Percentiles rank a stretch among this genome's conserved stretches.
Conservation (phyloP, 2,797 vertebrate genomes). For the Diplodus sargus region DNA sequence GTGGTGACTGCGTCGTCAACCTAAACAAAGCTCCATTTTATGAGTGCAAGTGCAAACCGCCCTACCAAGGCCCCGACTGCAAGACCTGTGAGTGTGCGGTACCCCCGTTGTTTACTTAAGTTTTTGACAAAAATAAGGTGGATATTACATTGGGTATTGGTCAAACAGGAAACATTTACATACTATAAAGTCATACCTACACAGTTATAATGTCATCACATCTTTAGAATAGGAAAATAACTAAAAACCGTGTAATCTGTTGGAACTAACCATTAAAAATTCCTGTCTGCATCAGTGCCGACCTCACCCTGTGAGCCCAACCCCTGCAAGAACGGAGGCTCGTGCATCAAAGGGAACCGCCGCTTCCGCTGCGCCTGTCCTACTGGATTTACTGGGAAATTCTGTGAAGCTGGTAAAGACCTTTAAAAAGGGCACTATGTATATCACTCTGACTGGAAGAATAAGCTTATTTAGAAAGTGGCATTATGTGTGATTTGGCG, state of each 20-base stretch:
- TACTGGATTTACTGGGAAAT: slow-evolving; percentile 60
- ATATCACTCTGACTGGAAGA: too few relatives aligned
- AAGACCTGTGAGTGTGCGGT: slow-evolving; percentile 42
- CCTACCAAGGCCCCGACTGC: slow-evolving; percentile 69
- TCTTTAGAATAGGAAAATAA: neutral
- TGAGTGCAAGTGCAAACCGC: slow-evolving; percentile 76
- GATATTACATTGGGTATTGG: neutral
- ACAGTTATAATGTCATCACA: neutral
- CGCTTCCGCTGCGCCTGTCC: slow-evolving; percentile 68
- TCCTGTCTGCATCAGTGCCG: slow-evolving; percentile 39
- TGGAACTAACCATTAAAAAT: too few relatives aligned
- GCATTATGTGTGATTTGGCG: too few relatives aligned
- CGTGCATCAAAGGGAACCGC: slow-evolving; percentile 49
- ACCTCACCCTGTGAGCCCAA: slow-evolving; percentile 64
- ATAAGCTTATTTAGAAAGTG: too few relatives aligned
- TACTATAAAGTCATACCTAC: neutral
- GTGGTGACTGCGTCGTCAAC: slow-evolving; percentile 71
- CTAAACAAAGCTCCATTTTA: slow-evolving; percentile 54
- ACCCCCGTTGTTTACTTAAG: neutral
- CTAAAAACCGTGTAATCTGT: too few relatives aligned
- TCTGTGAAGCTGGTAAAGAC: slow-evolving; percentile 77
- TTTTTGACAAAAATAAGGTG: neutral
- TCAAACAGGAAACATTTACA: neutral
- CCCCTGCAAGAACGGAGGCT: slow-evolving; percentile 75
- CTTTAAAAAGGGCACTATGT: neutral